A percentile compares a stretch with the other conserved stretches of the same genome.
These are phyloP conservation scores for Myanophis thanlyinensis DNA, from an alignment of 2,113 vertebrate genomes.

Conservation along the genomic window DNA sequence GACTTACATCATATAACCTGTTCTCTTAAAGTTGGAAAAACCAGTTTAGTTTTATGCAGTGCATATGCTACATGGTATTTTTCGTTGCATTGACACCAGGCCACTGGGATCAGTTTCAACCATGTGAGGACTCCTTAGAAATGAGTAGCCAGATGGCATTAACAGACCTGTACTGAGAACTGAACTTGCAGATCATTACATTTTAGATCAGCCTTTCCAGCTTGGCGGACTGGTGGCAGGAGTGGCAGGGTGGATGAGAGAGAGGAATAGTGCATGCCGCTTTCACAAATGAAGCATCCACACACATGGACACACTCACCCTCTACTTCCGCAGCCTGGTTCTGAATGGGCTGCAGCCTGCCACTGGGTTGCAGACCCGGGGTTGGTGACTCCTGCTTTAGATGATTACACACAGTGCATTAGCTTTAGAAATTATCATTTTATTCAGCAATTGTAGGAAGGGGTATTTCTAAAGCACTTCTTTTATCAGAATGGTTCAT, in stretches of 20 bases:
- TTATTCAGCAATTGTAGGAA: neutral
- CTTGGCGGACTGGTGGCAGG: neutral
- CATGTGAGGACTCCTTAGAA: neutral
- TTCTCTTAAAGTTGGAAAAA: neutral
- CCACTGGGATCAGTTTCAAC: neutral
- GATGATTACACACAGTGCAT: neutral
- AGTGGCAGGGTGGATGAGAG: too few species aligned
- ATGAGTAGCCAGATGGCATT: neutral
- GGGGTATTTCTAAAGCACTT: neutral
- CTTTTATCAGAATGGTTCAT: neutral
- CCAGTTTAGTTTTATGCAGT: neutral
- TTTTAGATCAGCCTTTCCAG: neutral
- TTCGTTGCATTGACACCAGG: neutral
- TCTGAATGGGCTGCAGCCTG: too few species aligned
- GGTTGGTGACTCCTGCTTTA: too few species aligned
- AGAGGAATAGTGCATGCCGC: too few species aligned
- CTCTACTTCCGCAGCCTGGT: too few species aligned
- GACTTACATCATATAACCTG: neutral
- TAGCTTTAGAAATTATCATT: neutral
- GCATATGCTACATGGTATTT: neutral
- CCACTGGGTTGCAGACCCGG: too few species aligned
- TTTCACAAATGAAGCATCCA: too few species aligned
- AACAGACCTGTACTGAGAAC: neutral
- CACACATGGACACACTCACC: too few species aligned
- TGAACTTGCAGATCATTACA: neutral